phyloP scores from a whole-genome alignment of 30 jellyfish, hydroid and myxozoan genomes.

The Turritopsis dohrnii region DNA sequence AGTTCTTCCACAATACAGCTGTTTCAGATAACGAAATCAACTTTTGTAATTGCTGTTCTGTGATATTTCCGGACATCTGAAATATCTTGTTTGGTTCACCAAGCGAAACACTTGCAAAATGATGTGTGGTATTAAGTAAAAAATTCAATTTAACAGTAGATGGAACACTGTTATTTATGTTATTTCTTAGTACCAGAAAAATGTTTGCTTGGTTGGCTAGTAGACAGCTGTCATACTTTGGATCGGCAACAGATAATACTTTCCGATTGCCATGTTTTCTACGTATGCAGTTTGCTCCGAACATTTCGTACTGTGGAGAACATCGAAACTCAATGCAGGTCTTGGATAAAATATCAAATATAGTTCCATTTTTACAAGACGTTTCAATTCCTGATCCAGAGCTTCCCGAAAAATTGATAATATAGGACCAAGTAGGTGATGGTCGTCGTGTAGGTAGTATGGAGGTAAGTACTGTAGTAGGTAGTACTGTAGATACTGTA shows the following conservation, averaged over 20 bases:
- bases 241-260: background rate
- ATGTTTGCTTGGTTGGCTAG: background rate
- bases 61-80: background rate
- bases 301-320: background rate
- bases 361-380: background rate
- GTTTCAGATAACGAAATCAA: background rate
- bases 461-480: background rate
- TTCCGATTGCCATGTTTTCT: background rate
- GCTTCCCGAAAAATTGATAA: background rate
- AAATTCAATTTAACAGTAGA: background rate
- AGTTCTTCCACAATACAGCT: background rate
- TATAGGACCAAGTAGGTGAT: background rate
- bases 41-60: background rate
- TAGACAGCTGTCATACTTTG: background rate
- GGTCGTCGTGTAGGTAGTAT: background rate
- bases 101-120: background rate
- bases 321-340: background rate
- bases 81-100: background rate
- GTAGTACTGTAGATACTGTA: too few species aligned
- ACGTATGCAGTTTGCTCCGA: background rate
- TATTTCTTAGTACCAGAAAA: background rate
- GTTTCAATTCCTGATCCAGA: background rate
- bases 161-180: background rate
- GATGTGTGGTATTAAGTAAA: background rate
- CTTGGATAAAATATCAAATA: background rate